Evolutionary conservation across 2,113 vertebrate genomes (phyloP).

Genomic region (Chaetodon auriga): DNA sequence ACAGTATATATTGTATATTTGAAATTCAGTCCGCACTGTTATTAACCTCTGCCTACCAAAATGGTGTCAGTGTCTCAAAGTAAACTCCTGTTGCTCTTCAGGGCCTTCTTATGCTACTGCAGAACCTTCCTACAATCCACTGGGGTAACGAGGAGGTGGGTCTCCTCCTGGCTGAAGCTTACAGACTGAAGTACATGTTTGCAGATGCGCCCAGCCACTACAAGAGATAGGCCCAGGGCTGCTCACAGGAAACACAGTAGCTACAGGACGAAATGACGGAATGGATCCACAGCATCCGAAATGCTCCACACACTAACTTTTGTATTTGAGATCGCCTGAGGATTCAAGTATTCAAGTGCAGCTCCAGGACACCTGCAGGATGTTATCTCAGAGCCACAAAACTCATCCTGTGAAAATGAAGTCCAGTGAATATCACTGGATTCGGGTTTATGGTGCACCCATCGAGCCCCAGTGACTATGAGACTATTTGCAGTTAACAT

Average conservation of each 20-base stretch:
- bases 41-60: not conserved
- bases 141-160: conserved; percentile 99
- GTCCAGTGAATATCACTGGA: conserved; percentile 9
- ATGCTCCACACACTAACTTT: not conserved
- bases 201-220: conserved; percentile 98
- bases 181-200: conserved; percentile 99
- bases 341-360: not conserved
- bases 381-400: conserved; percentile 7
- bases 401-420: conserved; percentile 46
- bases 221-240: conserved; percentile 87
- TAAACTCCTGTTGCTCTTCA: conserved; percentile 73
- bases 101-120: conserved; percentile 97
- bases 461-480: conserved; percentile 7
- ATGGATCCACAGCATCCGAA: not conserved
- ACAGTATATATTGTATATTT: not conserved
- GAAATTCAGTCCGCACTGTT: not conserved
- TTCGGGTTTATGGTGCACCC: conserved; percentile 16
- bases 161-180: conserved; percentile 96
- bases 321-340: conserved; percentile 15
- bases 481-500: conserved; percentile 6
- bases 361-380: not conserved
- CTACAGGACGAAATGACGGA: conserved; percentile 15
- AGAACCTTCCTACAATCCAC: conserved; percentile 98
- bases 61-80: not conserved
- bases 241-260: conserved; percentile 6